Base-by-base conservation (phyloP, 2,113 vertebrate genomes). In the Psilopogon haemacephalus region DNA sequence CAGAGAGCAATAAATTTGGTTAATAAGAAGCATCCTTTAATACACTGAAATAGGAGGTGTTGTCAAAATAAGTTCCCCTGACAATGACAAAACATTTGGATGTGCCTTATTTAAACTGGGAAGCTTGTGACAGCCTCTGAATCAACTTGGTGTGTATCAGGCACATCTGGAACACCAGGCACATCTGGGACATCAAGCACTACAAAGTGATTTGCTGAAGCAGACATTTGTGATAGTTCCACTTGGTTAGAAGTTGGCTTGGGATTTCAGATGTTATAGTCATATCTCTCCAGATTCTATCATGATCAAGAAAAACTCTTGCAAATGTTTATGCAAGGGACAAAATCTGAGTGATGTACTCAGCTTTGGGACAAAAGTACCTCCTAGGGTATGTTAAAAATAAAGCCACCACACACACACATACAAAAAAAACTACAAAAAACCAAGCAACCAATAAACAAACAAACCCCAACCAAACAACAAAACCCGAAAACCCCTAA, bases 251-350 rank as follows among this genome's bases (percentile, higher is more conserved):
- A 80, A 76, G 1, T 6, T 83, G 30, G 1, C 6, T 24, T 75
- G 28, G 8, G 6, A 5, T 20, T 82, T 71, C 15, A 63, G 50
- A 55, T 14, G 1, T 46, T 78, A 59, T 60, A 37, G 1, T 59
- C 0, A 0, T 2, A 18, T 11, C 18, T 56, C 9, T 70, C 8
- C 7, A 67, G 7, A 20, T 77, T 14, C 5, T 52, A 7, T 11
- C 6, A 60, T 5, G 6, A 68, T 4, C 4, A 48, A 3, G 17
- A 8, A 82, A 89, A 89, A 4, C 14, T 60, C 18, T 64, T 54
- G 16, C 1, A 3, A 50, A 33, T 32, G 2, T 33, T 20, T 38
- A 15, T 16, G 8, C 8, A 73, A 72, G 17, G 8, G 12, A 33
- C 2, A 64, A 62, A 37, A 3, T 70, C 8, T 54, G 24, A 75